A percentile compares a stretch with the other conserved stretches of the same genome.
Evolutionary conservation across 2,888 invertebrate species (phyloP).

Genomic region (Ceramica pisi): DNA sequence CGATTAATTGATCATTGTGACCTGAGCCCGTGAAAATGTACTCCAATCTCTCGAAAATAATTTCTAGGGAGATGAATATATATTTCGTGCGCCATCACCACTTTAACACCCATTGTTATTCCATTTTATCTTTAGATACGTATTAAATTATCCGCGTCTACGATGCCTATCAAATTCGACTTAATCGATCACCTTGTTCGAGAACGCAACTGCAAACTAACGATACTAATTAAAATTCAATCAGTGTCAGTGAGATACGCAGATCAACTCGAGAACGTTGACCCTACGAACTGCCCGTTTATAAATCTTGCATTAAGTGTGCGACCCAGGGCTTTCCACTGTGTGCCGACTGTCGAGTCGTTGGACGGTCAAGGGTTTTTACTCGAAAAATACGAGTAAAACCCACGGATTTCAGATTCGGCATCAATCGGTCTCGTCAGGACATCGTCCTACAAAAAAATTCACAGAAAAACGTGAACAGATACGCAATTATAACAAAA

Average conservation of each 20-base stretch:
- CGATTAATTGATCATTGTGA: neutral
- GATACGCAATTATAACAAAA: slow-evolving; percentile 18
- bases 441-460: slow-evolving; percentile 52
- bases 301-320: slow-evolving; percentile 69
- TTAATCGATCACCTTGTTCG: slow-evolving; percentile 38
- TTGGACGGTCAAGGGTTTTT: slow-evolving; percentile 55
- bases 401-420: slow-evolving; percentile 46
- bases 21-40: slow-evolving; percentile 11
- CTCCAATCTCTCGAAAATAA: neutral
- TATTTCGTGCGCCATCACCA: slow-evolving; percentile 9
- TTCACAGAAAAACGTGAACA: slow-evolving; percentile 26
- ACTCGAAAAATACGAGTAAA: slow-evolving; percentile 18
- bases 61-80: neutral
- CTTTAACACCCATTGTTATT: slow-evolving; percentile 21
- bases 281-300: slow-evolving; percentile 68
- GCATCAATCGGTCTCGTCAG: slow-evolving; percentile 41
- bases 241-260: slow-evolving; percentile 39
- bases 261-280: slow-evolving; percentile 56
- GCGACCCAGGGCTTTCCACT: slow-evolving; percentile 58
- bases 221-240: slow-evolving; percentile 59
- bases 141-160: slow-evolving; percentile 11
- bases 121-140: neutral
- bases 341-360: slow-evolving; percentile 48
- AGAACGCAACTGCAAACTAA: slow-evolving; percentile 27
- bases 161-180: slow-evolving; percentile 14